phyloP scores from a whole-genome alignment of 2,888 invertebrate species.

The Cantharis rustica region DNA sequence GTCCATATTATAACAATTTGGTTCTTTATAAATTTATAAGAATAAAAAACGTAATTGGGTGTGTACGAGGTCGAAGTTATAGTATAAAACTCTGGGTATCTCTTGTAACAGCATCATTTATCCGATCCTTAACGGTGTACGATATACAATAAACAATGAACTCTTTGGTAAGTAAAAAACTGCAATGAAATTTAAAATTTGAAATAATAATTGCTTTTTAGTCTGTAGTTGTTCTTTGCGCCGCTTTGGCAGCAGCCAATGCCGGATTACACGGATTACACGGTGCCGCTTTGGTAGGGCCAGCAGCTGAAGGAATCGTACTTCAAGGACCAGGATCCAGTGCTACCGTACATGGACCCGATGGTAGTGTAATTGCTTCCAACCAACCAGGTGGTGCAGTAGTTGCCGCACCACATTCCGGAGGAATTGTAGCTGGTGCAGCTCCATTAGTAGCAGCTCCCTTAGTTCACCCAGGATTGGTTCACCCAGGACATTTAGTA shows the following conservation, averaged over 20 bases:
- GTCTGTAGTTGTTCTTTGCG: conserved; percentile 29
- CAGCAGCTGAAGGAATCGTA: conserved; percentile 37
- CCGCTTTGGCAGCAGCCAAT: conserved; percentile 34
- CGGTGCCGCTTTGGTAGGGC: conserved; percentile 35
- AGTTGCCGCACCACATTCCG: conserved; percentile 36
- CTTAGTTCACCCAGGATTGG: not conserved
- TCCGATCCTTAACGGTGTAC: conserved; percentile 17
- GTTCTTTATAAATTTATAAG: conserved; percentile 6
- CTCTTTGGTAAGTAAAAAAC: conserved; percentile 17
- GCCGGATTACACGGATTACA: conserved; percentile 32
- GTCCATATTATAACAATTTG: conserved; percentile 7
- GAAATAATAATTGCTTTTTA: conserved; percentile 8
- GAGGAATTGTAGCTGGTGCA: conserved; percentile 30
- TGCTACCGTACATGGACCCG: conserved; percentile 40
- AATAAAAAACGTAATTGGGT: conserved; percentile 27
- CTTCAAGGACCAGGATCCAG: conserved; percentile 40
- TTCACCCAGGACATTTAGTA: not conserved
- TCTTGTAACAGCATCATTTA: conserved; percentile 28
- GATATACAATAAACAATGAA: conserved; percentile 24
- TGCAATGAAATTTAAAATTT: not conserved
- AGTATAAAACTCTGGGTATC: conserved; percentile 34
- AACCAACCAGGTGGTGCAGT: conserved; percentile 39
- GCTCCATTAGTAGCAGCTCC: not conserved
- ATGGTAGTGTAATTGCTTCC: conserved; percentile 40
- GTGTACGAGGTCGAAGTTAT: conserved; percentile 33